Percentiles rank a stretch among this genome's conserved stretches.
Evolutionary conservation across 2,888 invertebrate genomes (phyloP).

Genomic region (Drosophila acutilabella): DNA sequence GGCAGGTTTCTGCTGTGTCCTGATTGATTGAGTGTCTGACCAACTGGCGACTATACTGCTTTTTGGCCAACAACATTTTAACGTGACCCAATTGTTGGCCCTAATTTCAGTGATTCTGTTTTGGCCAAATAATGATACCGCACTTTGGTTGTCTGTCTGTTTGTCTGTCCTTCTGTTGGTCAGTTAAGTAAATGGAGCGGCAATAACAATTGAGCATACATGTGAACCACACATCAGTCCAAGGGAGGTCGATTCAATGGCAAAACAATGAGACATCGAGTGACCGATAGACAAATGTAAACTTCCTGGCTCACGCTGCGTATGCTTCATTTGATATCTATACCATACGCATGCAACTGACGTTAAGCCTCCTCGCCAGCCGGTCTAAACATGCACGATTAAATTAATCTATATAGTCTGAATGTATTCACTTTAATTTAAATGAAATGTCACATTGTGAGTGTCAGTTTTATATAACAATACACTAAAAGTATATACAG

Average conservation of each 20-base stretch:
- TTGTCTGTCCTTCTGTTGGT: constrained; percentile 26
- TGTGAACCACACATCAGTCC: constrained; percentile 10
- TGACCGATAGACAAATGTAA: constrained; percentile 31
- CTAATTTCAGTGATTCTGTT: constrained; percentile 64
- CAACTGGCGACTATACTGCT: constrained; percentile 32
- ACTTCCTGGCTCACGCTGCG: constrained; percentile 48
- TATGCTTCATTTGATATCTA: constrained; percentile 57
- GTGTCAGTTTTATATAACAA: not conserved
- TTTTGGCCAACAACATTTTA: constrained; percentile 41
- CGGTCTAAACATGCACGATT: constrained; percentile 17
- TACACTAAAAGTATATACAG: not conserved
- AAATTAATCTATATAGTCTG: constrained; percentile 14
- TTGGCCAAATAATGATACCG: constrained; percentile 61
- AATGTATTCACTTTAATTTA: constrained; percentile 21
- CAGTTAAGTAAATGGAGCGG: constrained; percentile 22
- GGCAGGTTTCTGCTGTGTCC: constrained; percentile 16
- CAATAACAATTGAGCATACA: constrained; percentile 19
- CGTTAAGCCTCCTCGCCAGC: constrained; percentile 26
- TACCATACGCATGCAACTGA: constrained; percentile 43
- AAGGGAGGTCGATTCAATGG: not conserved
- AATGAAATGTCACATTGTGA: constrained; percentile 21
- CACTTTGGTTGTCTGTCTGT: constrained; percentile 34
- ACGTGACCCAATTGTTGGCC: constrained; percentile 52
- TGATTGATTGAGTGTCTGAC: constrained; percentile 66
- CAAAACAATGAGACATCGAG: constrained; percentile 4